Evolutionary conservation across 1,140 invertebrate genomes (phyloP).

Genomic region (Oscheius sp.): DNA sequence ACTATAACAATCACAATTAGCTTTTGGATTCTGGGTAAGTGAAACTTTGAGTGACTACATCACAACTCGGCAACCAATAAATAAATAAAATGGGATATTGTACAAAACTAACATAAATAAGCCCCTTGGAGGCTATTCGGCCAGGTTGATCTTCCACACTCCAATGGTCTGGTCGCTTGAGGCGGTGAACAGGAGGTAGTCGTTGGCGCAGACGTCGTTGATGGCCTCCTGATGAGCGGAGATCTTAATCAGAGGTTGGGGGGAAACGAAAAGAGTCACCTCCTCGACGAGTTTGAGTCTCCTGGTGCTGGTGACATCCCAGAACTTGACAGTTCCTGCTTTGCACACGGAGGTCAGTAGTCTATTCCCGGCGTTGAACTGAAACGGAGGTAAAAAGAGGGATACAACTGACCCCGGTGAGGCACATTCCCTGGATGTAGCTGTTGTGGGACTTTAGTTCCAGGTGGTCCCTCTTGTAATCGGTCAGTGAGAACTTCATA

Average conservation of each 20-base stretch:
- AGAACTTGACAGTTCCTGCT: constrained; percentile 73
- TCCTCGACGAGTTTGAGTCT: constrained; percentile 31
- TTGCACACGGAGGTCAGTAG: constrained; percentile 75
- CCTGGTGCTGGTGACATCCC: constrained; percentile 63
- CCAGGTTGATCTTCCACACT: constrained; percentile 1
- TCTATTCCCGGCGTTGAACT: constrained; percentile 56
- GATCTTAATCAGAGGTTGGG: background rate
- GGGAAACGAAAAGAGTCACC: background rate
- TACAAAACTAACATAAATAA: background rate
- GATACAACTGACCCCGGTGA: constrained; percentile 62
- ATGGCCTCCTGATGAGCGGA: constrained; percentile 1
- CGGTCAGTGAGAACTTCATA: constrained; percentile 35
- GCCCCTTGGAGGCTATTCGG: too few species aligned
- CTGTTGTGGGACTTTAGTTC: constrained; percentile 33
- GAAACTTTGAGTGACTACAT: background rate
- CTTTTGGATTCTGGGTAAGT: background rate
- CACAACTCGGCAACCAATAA: background rate
- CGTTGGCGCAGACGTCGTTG: constrained; percentile 7
- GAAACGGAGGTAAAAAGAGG: constrained; percentile 67
- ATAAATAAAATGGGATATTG: background rate
- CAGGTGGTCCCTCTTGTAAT: constrained; percentile 34
- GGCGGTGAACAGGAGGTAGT: constrained; percentile 7
- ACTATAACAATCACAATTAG: background rate
- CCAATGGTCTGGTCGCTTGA: constrained; percentile 14
- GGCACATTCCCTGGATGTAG: constrained; percentile 29